Percentiles rank a stretch among this genome's conserved stretches.
These are phyloP conservation scores for Leucania comma DNA, from an alignment of 2,888 invertebrate genomes.

Conservation along the genomic window DNA sequence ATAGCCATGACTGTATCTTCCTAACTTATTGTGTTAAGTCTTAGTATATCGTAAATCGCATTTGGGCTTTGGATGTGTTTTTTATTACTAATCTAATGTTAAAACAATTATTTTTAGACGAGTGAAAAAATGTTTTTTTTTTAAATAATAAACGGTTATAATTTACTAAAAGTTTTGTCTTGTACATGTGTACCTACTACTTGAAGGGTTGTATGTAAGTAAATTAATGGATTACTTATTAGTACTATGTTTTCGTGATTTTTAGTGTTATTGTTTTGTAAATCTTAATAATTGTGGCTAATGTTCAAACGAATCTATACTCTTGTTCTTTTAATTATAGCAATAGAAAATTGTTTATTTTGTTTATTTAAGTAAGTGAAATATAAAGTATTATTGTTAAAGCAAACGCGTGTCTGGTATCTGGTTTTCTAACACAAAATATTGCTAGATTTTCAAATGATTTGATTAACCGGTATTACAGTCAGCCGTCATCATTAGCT, in stretches of 20 bases:
- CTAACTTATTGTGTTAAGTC: constrained; percentile 24
- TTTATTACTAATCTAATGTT: constrained; percentile 20
- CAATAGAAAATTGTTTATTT: constrained; percentile 14
- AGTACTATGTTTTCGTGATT: constrained; percentile 27
- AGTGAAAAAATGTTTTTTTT: constrained; percentile 8
- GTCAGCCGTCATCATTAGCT: neutral
- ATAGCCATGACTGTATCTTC: constrained; percentile 50
- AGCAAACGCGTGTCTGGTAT: constrained; percentile 14
- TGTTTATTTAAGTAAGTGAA: constrained; percentile 16
- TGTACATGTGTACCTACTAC: constrained; percentile 32
- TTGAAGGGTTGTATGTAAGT: constrained; percentile 46
- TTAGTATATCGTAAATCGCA: constrained; percentile 14
- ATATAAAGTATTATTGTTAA: constrained; percentile 55
- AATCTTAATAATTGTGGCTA: neutral
- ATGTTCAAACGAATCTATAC: constrained; percentile 10
- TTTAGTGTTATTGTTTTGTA: constrained; percentile 14
- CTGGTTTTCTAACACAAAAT: constrained; percentile 4
- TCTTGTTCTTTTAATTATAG: constrained; percentile 23
- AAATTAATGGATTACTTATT: constrained; percentile 29
- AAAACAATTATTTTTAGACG: constrained; percentile 13
- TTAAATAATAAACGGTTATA: constrained; percentile 8
- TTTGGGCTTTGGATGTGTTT: constrained; percentile 35
- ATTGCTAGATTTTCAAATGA: neutral
- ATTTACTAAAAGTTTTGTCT: constrained; percentile 13
- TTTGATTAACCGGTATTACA: neutral